Conservation (phyloP, 1,140 invertebrate species). For the Cydia amplana region DNA sequence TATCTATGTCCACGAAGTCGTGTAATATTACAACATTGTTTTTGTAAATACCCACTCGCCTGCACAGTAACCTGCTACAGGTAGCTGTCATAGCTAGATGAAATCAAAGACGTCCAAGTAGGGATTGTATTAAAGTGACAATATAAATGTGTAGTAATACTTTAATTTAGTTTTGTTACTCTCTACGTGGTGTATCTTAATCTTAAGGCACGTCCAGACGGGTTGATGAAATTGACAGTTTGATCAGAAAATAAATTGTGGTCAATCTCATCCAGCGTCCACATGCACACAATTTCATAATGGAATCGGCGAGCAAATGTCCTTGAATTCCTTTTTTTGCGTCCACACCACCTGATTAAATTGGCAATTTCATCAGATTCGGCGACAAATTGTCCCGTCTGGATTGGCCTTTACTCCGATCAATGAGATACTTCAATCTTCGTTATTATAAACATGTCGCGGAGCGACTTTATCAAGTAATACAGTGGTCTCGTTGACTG, state of each 20-base stretch:
- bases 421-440: neutral
- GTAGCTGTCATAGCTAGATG: conserved; percentile 56
- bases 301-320: too few relatives aligned
- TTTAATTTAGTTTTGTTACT: conserved; percentile 35
- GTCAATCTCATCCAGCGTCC: too few relatives aligned
- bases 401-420: neutral
- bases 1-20: too few relatives aligned
- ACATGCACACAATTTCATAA: too few relatives aligned
- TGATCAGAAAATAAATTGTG: too few relatives aligned
- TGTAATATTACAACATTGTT: neutral
- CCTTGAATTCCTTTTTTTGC: too few relatives aligned
- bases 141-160: conserved; percentile 55
- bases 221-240: too few relatives aligned
- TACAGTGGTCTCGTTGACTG: neutral
- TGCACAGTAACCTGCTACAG: conserved; percentile 16
- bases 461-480: neutral
- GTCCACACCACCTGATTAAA: too few relatives aligned
- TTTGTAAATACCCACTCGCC: neutral
- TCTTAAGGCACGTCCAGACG: neutral
- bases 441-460: neutral
- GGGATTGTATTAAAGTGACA: conserved; percentile 62
- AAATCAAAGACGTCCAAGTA: conserved; percentile 71
- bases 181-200: conserved; percentile 30
- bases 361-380: too few relatives aligned
- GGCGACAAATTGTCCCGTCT: too few relatives aligned